These are phyloP conservation scores for Oceanites oceanicus DNA, from an alignment of 2,113 vertebrate genomes.

Conservation along the genomic window DNA sequence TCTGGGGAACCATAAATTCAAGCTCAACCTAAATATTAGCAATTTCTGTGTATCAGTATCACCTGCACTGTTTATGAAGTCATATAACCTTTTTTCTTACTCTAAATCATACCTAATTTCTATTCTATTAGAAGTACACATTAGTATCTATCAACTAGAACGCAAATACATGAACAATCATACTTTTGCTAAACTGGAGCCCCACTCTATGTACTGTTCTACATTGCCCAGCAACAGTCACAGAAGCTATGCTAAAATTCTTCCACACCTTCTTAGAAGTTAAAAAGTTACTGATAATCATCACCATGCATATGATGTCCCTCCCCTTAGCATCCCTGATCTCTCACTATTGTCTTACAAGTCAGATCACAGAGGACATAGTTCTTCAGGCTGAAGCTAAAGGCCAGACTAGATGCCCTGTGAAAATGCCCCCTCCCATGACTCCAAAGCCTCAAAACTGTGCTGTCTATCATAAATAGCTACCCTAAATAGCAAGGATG, in stretches of 20 bases:
- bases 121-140: not conserved
- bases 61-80: not conserved
- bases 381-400: not conserved
- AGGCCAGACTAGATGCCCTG: not conserved
- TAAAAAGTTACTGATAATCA: not conserved
- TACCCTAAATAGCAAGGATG: not conserved
- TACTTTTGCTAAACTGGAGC: not conserved
- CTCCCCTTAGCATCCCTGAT: not conserved
- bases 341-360: not conserved
- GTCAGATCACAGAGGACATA: not conserved
- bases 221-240: not conserved
- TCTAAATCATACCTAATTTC: not conserved
- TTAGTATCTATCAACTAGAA: not conserved
- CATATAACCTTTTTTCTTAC: not conserved
- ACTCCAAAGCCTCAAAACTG: not conserved
- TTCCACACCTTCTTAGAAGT: not conserved
- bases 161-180: not conserved
- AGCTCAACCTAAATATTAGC: not conserved
- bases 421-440: not conserved
- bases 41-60: not conserved
- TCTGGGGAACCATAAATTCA: not conserved
- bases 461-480: not conserved
- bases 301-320: not conserved
- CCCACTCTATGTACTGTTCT: not conserved
- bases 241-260: not conserved